These are phyloP conservation scores for Euura saliciscinereae DNA, from an alignment of 1,140 invertebrate genomes.

Conservation along the genomic window DNA sequence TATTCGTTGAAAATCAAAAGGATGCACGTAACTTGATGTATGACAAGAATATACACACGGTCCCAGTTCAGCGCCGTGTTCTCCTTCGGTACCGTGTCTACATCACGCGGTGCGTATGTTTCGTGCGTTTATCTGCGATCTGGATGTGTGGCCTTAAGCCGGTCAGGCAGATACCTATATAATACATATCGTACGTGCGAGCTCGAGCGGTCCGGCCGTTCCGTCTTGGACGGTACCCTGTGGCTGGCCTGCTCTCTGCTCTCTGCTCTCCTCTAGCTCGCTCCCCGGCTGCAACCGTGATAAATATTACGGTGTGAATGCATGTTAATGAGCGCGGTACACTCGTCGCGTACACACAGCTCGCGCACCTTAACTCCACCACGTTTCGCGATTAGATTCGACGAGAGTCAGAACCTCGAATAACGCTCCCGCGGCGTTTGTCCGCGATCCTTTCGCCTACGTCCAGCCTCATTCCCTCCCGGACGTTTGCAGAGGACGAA, in stretches of 20 bases:
- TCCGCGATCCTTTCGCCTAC: neutral
- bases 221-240: neutral
- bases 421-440: neutral
- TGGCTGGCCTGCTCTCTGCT: neutral
- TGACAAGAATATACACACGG: conserved; percentile 5
- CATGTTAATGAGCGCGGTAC: conserved; percentile 51
- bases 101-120: conserved; percentile 19
- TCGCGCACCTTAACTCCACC: conserved; percentile 27
- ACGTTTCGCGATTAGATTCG: conserved; percentile 46
- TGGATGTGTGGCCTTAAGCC: conserved; percentile 40
- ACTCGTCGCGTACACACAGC: conserved; percentile 7
- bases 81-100: conserved; percentile 11
- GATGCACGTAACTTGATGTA: conserved; percentile 7
- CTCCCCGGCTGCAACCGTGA: conserved; percentile 29
- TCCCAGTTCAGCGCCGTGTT: neutral
- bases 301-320: conserved; percentile 55
- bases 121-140: conserved; percentile 40
- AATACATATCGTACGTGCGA: conserved; percentile 2
- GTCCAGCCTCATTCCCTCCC: too few relatives aligned
- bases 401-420: conserved; percentile 21
- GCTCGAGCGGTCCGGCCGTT: neutral
- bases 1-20: conserved; percentile 1
- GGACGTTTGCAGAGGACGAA: neutral
- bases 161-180: conserved; percentile 7
- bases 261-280: neutral